These are phyloP conservation scores for Sympetrum striolatum DNA, from an alignment of 2,888 invertebrate genomes.

Conservation along the genomic window DNA sequence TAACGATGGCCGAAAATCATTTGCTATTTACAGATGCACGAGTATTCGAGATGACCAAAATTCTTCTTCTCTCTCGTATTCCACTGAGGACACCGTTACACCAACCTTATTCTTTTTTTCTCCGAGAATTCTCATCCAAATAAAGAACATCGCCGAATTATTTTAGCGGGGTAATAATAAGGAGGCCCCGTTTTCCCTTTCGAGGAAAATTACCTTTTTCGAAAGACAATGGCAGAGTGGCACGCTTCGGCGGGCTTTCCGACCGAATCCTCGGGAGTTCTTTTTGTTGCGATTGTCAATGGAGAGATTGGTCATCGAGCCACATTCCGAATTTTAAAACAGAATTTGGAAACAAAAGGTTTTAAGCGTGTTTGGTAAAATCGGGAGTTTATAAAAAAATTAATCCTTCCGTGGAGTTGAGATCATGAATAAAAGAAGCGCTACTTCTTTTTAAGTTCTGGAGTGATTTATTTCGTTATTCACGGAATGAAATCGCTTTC, in stretches of 20 bases:
- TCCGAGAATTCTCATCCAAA: not conserved
- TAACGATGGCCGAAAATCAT: too few relatives aligned
- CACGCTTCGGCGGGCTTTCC: not conserved
- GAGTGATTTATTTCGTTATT: not conserved
- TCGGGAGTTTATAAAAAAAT: too few relatives aligned
- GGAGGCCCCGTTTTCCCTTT: not conserved
- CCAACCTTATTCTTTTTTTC: not conserved
- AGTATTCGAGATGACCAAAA: not conserved
- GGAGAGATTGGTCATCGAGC: not conserved
- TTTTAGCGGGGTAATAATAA: too few relatives aligned
- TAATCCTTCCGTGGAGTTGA: not conserved
- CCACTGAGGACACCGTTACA: conserved; percentile 9
- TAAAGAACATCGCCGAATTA: not conserved
- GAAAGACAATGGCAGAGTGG: not conserved
- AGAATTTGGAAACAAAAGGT: not conserved
- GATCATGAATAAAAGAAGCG: not conserved
- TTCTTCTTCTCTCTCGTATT: not conserved
- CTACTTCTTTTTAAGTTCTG: not conserved
- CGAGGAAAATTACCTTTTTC: conserved; percentile 7
- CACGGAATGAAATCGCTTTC: not conserved
- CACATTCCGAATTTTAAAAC: not conserved
- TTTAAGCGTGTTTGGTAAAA: too few relatives aligned
- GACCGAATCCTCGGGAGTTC: not conserved
- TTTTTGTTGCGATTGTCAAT: not conserved
- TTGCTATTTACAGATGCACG: too few relatives aligned